Evolutionary conservation across 2,888 invertebrate genomes (phyloP), one percentile per base, ranked within the genome.

Genomic region (Dryocosmus kuriphilus): DNA sequence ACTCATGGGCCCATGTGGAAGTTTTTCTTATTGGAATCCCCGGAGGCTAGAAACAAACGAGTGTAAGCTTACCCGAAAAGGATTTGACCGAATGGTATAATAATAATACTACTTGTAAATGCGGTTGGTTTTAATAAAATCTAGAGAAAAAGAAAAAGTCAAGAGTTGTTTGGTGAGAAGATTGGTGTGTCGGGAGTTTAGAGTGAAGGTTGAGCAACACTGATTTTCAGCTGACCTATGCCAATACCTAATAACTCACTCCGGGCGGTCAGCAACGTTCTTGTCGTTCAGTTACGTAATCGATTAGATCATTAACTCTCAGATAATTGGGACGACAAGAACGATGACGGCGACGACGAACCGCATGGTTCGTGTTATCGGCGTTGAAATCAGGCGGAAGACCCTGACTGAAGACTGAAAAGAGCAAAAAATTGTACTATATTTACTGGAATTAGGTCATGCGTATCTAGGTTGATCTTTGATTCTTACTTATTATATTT

Each of bases 231-330:
- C 57, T 82, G 78, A 77, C 80, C 79, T 71, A 38, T 65, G 19
- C 63, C 75, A 73, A 51, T 41, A 67, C 51, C 75, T 79, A 81
- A 81, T 81, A 83, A 81, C 80, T 63, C 62, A 77, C 79, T 65
- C 75, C 24, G 41, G 24, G 57, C 22, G 51, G 60, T 27, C 46
- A 46, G 71, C 63, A 80, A 75, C 79, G 80, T 77, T 61, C 77
- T 60, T 73, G 63, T 55, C 77, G 32, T 46, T n/a, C 30, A 74
- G 63, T 83, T 83, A 78, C 81, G 83, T 76, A 84, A 84, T 82
- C 83, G 81, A 84, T 84, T 81, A 80, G 82, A 83, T 82, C 81
- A 84, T 84, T 84, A 84, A 83, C 81, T 80, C 78, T 46, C 73
- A 74, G 81, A 81, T 85, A 85, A 85, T 84, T 83, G 81, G 81